These are phyloP conservation scores for Rhorus exstirpatorius DNA, from an alignment of 2,888 invertebrate species.

Conservation along the genomic window DNA sequence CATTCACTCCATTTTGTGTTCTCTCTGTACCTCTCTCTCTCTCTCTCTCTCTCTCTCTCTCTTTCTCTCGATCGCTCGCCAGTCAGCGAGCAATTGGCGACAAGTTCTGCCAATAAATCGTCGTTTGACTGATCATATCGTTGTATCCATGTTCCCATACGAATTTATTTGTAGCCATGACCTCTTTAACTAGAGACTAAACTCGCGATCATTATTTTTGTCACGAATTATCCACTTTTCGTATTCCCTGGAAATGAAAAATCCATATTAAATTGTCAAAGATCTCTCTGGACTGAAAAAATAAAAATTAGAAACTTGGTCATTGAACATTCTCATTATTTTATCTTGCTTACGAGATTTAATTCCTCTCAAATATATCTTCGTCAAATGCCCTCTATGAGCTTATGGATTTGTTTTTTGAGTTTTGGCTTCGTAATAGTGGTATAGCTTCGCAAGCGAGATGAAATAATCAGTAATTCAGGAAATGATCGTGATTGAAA, in stretches of 20 bases:
- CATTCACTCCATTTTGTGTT: constrained; percentile 63
- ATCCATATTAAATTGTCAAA: neutral
- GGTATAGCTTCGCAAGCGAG: too few relatives aligned
- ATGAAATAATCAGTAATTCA: too few relatives aligned
- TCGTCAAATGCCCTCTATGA: too few relatives aligned
- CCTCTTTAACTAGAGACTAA: constrained; percentile 48
- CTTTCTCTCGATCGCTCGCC: constrained; percentile 22
- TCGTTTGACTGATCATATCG: constrained; percentile 70
- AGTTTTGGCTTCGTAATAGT: too few relatives aligned
- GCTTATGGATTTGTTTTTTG: too few relatives aligned
- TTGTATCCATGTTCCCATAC: constrained; percentile 66
- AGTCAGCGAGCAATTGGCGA: constrained; percentile 75
- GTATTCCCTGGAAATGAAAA: neutral
- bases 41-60: constrained; percentile 46
- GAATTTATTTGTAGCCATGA: constrained; percentile 61
- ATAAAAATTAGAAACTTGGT: too few relatives aligned
- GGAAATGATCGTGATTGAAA: too few relatives aligned
- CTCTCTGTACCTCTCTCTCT: constrained; percentile 49
- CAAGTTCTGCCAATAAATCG: constrained; percentile 78
- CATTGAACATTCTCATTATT: too few relatives aligned
- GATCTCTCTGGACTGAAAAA: too few relatives aligned
- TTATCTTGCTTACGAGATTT: too few relatives aligned
- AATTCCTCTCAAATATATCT: too few relatives aligned
- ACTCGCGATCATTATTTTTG: constrained; percentile 32
- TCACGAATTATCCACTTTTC: constrained; percentile 35